phyloP scores from a whole-genome alignment of 2,888 invertebrate species.

The Ophion obscuratus region DNA sequence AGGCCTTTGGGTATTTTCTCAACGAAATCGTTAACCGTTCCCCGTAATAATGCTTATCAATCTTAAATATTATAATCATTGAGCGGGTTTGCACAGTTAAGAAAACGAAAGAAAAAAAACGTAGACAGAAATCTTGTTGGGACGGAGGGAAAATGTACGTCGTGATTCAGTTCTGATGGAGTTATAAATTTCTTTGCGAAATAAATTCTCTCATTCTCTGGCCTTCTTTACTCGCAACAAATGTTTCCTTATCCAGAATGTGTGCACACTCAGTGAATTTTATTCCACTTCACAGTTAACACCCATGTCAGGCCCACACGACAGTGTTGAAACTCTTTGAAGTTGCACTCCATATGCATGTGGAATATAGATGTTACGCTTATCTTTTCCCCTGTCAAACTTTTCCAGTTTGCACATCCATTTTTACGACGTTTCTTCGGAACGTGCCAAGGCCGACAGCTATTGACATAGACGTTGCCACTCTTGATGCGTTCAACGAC shows the following conservation, averaged over 20 bases:
- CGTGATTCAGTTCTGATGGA: no score
- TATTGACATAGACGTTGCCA: no score
- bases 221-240: not conserved
- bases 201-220: not conserved
- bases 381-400: conserved; percentile 19
- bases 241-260: conserved; percentile 35
- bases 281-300: conserved; percentile 38
- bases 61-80: no score
- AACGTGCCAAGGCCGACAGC: no score
- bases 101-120: no score
- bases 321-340: conserved; percentile 40
- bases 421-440: conserved; percentile 3
- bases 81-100: no score
- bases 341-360: conserved; percentile 6
- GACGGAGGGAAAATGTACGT: no score
- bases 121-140: no score
- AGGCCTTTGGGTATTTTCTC: conserved; percentile 3
- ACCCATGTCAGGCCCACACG: conserved; percentile 33
- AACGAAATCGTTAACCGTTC: no score
- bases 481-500: no score
- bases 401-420: conserved; percentile 42
- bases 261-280: conserved; percentile 20
- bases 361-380: not conserved
- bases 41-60: no score
- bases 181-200: not conserved